Evolutionary conservation across 2,113 vertebrate genomes (phyloP).

Genomic region (Stomatorhinus ivindoensis): DNA sequence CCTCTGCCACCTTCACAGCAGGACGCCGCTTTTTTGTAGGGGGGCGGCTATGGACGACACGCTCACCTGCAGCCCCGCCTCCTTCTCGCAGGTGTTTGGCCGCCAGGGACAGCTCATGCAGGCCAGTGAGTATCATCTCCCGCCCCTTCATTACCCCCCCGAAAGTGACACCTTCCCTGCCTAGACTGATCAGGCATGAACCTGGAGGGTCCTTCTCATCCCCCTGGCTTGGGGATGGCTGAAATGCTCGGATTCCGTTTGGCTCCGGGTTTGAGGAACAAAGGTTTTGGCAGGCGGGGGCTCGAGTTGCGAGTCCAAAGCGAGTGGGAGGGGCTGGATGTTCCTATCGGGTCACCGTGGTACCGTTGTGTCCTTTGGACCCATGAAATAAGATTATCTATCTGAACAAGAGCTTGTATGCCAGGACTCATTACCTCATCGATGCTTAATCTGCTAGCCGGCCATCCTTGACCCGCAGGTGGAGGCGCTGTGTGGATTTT

Average conservation of each 20-base stretch:
- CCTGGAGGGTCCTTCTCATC: neutral
- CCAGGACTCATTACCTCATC: neutral
- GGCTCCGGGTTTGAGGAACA: neutral
- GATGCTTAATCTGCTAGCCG: neutral
- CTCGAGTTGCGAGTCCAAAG: neutral
- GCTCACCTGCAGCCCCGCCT: conserved; percentile 21
- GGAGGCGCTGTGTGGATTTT: neutral
- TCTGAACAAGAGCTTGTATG: neutral
- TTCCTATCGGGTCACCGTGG: neutral
- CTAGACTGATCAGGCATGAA: neutral
- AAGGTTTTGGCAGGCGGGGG: neutral
- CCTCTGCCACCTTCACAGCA: neutral
- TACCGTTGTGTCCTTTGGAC: neutral
- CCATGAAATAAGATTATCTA: neutral
- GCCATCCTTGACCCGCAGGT: neutral
- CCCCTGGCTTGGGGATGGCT: no score
- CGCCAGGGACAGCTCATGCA: conserved; percentile 70
- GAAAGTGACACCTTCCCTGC: neutral
- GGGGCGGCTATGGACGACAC: conserved; percentile 17
- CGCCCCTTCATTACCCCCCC: conserved; percentile 8
- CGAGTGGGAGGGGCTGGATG: neutral
- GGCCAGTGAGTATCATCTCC: conserved; percentile 58
- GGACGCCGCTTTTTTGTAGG: neutral
- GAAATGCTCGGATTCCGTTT: neutral
- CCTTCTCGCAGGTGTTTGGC: conserved; percentile 63